Evolutionary conservation across 2,797 vertebrate species (phyloP).

Genomic region (Myiotriccus ornatus): DNA sequence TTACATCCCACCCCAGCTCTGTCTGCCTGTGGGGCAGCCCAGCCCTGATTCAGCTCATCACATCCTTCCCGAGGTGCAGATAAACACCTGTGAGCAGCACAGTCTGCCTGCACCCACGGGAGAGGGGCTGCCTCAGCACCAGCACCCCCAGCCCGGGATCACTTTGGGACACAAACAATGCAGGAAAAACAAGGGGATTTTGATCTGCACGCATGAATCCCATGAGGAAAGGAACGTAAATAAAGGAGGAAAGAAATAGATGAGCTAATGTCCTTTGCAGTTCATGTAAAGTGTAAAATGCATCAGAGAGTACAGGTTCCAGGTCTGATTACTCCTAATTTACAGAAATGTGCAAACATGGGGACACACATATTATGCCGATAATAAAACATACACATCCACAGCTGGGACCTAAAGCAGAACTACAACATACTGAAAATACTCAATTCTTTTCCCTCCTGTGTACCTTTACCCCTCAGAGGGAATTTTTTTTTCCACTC

Average conservation of each 20-base stretch:
- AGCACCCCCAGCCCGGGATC: too few species aligned
- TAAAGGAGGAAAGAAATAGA: background rate
- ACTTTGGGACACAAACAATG: accelerated
- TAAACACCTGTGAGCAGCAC: accelerated
- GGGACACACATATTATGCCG: background rate
- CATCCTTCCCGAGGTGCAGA: background rate
- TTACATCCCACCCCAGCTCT: background rate
- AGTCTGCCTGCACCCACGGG: background rate
- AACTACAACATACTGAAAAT: background rate
- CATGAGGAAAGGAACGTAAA: background rate
- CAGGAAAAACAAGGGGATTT: background rate
- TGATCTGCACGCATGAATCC: accelerated
- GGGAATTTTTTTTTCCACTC: background rate
- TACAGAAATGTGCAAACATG: background rate
- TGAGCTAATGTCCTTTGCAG: background rate
- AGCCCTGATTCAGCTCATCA: background rate
- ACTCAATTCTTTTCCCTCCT: background rate
- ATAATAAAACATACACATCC: background rate
- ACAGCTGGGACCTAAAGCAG: background rate
- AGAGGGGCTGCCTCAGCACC: too few species aligned
- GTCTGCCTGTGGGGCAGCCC: accelerated
- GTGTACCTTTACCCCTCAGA: background rate
- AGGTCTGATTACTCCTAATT: background rate
- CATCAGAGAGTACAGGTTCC: background rate
- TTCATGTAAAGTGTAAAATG: background rate